Conservation (phyloP, 2,113 vertebrate genomes). For the Peromyscus leucopus region DNA sequence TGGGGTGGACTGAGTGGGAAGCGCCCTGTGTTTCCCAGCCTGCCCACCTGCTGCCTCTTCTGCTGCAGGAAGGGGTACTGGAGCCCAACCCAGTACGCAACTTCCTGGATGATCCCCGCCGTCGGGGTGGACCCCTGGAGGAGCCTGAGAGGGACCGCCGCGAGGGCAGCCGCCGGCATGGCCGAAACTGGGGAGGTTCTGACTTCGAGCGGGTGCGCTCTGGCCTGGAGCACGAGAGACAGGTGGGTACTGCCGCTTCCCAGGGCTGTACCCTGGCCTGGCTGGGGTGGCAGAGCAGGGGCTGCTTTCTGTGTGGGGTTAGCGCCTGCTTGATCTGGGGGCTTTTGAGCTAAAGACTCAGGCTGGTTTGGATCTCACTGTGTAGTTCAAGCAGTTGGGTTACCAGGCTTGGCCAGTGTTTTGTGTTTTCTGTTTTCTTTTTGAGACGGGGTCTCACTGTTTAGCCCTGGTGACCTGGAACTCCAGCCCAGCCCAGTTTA, state of each 20-base stretch:
- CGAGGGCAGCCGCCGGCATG: constrained; percentile 94
- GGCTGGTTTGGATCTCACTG: background rate
- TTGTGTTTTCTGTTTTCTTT: background rate
- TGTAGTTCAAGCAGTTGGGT: background rate
- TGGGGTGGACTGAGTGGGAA: accelerated
- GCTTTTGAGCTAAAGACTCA: background rate
- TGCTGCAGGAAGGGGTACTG: constrained; percentile 86
- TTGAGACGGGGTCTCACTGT: background rate
- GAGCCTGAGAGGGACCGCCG: constrained; percentile 89
- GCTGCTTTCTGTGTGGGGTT: background rate
- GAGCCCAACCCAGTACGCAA: constrained; percentile 94
- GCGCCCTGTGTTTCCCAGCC: accelerated
- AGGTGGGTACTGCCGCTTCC: constrained; percentile 77
- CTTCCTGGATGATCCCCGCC: constrained; percentile 94
- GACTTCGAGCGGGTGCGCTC: constrained; percentile 96
- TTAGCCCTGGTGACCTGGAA: background rate
- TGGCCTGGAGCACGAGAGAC: constrained; percentile 90
- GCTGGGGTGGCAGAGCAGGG: accelerated
- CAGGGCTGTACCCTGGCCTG: background rate
- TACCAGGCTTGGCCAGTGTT: background rate
- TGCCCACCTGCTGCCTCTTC: accelerated
- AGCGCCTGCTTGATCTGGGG: background rate
- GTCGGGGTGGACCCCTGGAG: constrained; percentile 86
- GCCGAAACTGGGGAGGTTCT: constrained; percentile 95
- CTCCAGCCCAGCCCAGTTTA: background rate